These are phyloP conservation scores for Stichodactyla mertensii DNA, from an alignment of 64 coral and sea anemone genomes.

Conservation along the genomic window DNA sequence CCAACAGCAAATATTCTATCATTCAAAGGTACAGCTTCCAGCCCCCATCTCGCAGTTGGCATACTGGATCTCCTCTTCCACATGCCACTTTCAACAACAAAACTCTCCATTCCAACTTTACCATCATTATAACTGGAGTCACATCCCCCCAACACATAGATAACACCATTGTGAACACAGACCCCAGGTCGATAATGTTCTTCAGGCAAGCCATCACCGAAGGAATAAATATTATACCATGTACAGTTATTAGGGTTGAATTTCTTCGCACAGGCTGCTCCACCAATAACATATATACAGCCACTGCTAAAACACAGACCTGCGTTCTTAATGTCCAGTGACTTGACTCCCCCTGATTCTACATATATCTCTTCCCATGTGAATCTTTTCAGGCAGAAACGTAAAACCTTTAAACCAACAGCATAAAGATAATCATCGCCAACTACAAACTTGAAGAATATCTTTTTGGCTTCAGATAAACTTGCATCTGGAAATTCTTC, in stretches of 20 bases:
- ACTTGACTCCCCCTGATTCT: slow-evolving; percentile 27
- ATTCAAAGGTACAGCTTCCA: slow-evolving; percentile 32
- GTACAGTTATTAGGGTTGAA: slow-evolving; percentile 8
- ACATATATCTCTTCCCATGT: slow-evolving; percentile 22
- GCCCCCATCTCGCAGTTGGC: slow-evolving; percentile 54
- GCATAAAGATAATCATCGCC: slow-evolving; percentile 32
- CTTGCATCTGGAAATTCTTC: neutral
- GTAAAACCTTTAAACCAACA: slow-evolving; percentile 24
- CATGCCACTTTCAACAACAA: neutral
- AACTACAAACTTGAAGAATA: neutral
- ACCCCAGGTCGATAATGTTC: slow-evolving; percentile 63
- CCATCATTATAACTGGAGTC: slow-evolving; percentile 50
- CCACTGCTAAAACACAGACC: slow-evolving; percentile 32
- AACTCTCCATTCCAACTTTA: slow-evolving; percentile 38
- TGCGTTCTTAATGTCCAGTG: slow-evolving; percentile 42
- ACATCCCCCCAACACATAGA: slow-evolving; percentile 69
- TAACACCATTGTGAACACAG: slow-evolving; percentile 31
- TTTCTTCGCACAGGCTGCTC: slow-evolving; percentile 31
- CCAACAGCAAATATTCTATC: slow-evolving; percentile 64
- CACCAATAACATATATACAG: slow-evolving; percentile 57
- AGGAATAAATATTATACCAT: slow-evolving; percentile 27
- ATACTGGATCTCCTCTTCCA: slow-evolving; percentile 37
- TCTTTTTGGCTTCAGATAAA: neutral
- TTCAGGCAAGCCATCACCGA: neutral
- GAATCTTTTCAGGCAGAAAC: slow-evolving; percentile 34